Conservation (phyloP, 2,888 invertebrate genomes). For the Hymenopus coronatus region DNA sequence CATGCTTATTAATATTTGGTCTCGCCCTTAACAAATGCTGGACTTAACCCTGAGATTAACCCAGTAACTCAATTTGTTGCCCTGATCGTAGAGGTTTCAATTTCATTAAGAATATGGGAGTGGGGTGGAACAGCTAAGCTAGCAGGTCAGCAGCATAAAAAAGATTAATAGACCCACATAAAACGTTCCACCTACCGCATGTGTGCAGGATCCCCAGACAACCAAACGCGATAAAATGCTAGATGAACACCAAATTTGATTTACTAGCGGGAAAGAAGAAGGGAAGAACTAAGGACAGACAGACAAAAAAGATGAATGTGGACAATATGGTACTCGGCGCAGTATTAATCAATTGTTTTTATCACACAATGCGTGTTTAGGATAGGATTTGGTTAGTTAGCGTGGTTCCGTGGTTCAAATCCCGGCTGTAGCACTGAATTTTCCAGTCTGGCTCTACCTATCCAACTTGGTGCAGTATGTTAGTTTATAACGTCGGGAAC, state of each 20-base stretch:
- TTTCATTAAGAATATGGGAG: not conserved
- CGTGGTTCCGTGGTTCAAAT: no score
- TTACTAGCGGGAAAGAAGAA: not conserved
- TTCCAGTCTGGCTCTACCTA: no score
- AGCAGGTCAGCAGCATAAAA: not conserved
- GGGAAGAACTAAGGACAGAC: not conserved
- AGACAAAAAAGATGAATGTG: not conserved
- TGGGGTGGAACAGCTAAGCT: not conserved
- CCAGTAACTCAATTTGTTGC: not conserved
- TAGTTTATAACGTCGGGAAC: no score
- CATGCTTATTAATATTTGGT: not conserved
- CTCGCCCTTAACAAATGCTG: not conserved
- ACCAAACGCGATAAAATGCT: not conserved
- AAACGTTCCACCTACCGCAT: not conserved
- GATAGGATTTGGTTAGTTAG: no score
- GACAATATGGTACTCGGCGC: not conserved
- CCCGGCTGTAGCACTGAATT: no score
- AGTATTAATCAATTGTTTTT: no score
- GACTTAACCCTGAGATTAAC: not conserved
- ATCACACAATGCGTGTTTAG: no score
- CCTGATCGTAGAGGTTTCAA: not conserved
- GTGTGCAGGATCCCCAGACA: not conserved
- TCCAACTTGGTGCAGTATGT: no score
- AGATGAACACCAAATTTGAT: not conserved
- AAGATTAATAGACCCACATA: not conserved